A percentile compares a stretch with the other conserved stretches of the same genome.
phyloP scores from a whole-genome alignment of 2,797 vertebrate genomes.

The Mycteria americana region DNA sequence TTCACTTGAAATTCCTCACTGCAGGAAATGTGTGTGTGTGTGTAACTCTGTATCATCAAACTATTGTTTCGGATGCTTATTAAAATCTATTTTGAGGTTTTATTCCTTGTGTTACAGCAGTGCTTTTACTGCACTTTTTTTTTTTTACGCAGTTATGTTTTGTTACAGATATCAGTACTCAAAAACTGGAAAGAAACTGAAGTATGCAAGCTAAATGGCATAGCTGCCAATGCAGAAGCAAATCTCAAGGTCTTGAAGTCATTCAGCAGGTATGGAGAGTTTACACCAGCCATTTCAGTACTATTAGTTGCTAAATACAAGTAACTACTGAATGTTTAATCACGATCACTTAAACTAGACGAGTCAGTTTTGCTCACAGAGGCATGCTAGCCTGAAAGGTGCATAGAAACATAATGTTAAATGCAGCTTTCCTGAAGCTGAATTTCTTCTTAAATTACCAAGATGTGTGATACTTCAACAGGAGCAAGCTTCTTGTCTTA shows the following conservation, averaged over 20 bases:
- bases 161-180: conserved; percentile 77
- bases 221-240: conserved; percentile 64
- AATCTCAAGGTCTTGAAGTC: conserved; percentile 74
- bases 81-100: not conserved
- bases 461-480: not conserved
- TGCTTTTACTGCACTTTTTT: not conserved
- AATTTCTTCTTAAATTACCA: not conserved
- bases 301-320: not conserved
- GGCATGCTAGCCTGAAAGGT: not conserved
- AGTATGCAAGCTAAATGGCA: conserved; percentile 63
- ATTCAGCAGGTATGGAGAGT: conserved; percentile 69
- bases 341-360: not conserved
- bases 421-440: not conserved
- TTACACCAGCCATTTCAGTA: not conserved
- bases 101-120: not conserved
- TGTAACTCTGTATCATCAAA: not conserved
- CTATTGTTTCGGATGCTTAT: not conserved
- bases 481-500: not conserved
- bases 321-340: not conserved
- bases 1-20: not conserved
- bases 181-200: conserved; percentile 73
- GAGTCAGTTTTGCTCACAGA: not conserved
- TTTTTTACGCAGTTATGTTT: not conserved
- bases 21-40: not conserved
- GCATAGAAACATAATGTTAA: not conserved